Base-by-base conservation (phyloP, 2,888 invertebrate genomes). In the Drosophila atripex region DNA sequence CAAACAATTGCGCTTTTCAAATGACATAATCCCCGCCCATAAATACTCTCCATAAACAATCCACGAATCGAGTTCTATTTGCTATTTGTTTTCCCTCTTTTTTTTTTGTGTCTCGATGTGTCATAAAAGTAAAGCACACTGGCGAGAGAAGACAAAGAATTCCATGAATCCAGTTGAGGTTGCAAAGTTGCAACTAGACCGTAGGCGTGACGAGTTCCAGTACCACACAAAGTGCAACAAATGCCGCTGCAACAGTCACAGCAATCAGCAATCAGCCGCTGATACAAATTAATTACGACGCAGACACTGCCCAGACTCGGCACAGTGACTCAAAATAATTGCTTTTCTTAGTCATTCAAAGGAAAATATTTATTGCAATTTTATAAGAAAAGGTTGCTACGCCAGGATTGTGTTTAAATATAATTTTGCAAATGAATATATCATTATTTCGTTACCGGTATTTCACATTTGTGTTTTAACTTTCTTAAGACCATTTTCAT, bases 201-300 rank as follows among this genome's bases (percentile, higher is more conserved):
- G 78, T 71, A 52, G 79, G 77, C 76, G 76, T 71, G 71, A 75
- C 76, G 76, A 76, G 55, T 54, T 49, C 49, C 47, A 47, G 4
- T 54, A 51, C 49, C 47, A 47, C 47, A 47, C 18, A 25, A 32
- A 25, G 21, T 41, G 6, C 47, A 56, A 65, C 76, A 66, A 71
- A 52, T 53, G 50, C 56, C 51, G 11, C 53, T 23, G 16, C 58
- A 54, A 14, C 43, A 14, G 4, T 41, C 18, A 11, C 39, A 41
- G 18, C 39, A 41, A 41, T 41, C 50, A 32, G 47, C 61, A 53
- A 65, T 63, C 53, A 63, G 53, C 50, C 35, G 39, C 61, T 61
- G 79, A 72, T 76, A 80, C 76, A 80, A 80, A 80, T 80, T 78
- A 82, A 82, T 79, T 75, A 73, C 75, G 71, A 68, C 80, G 75